Evolutionary conservation across 2,113 vertebrate genomes (phyloP).

Genomic region (Strix aluco): DNA sequence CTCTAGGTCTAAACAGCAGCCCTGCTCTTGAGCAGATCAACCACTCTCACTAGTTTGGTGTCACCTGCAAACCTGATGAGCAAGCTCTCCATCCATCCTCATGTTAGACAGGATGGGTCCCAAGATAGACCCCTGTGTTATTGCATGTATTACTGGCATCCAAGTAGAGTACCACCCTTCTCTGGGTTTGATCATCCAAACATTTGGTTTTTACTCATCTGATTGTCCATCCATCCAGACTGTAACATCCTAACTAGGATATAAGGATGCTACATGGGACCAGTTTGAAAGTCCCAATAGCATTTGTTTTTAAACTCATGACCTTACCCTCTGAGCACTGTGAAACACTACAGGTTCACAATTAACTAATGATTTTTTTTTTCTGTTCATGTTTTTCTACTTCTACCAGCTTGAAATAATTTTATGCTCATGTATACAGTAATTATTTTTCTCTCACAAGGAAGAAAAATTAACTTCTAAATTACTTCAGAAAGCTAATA

Average conservation of each 20-base stretch:
- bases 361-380: not conserved
- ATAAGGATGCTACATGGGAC: not conserved
- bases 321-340: not conserved
- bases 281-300: not conserved
- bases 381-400: not conserved
- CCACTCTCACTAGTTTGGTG: not conserved
- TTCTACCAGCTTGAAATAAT: not conserved
- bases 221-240: not conserved
- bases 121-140: not conserved
- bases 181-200: not conserved
- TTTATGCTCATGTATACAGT: not conserved
- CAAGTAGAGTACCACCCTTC: not conserved
- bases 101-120: too few species aligned
- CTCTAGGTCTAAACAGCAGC: not conserved
- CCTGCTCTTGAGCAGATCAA: not conserved
- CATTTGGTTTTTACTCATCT: not conserved
- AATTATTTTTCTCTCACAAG: not conserved
- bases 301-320: not conserved
- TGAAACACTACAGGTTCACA: not conserved
- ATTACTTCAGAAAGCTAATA: conserved; percentile 26
- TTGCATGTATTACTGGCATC: not conserved
- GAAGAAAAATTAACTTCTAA: conserved; percentile 20
- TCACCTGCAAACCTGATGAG: not conserved
- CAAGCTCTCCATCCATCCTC: not conserved
- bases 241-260: not conserved